Base-by-base conservation (phyloP, 2,797 vertebrate species). In the Enteromius trimaculatus region DNA sequence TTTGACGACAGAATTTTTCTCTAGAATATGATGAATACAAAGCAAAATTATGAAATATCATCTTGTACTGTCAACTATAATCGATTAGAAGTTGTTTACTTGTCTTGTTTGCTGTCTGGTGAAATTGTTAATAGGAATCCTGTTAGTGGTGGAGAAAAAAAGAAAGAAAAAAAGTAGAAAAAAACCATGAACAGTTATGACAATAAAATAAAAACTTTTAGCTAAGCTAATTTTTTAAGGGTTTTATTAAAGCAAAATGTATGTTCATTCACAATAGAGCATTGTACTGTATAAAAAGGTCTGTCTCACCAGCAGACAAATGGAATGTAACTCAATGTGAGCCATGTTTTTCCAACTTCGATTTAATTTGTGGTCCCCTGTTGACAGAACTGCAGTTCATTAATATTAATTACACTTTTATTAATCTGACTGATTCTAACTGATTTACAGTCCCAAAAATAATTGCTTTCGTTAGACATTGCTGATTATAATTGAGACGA, bases 401-500 rank as follows among this genome's bases (percentile, higher is more conserved):
- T 88, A 84, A 85, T 88, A 88, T 87, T 83, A 87, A 85, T 85
- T 76, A 77, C 55, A 85, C 79, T 85, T 82, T 87, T 87, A 88
- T 87, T 88, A 87, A 85, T 85, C 85, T 9, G 3, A 88, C 80
- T 86, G 87, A 86, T 87, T 87, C 60, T 26, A 60, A 84, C 83
- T 84, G 85, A 78, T 85, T 87, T 87, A 80, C 86, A 84, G 75
- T 75, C 81, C 58, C 64, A 34, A 74, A 82, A 87, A 87, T 87
- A 88, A 87, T 87, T 87, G 81, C 87, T 82, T 87, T 86, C 55
- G 83, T 84, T 85, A 81, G 85, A 68, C 84, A 49, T 79, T 68
- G 79, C 85, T 88, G 87, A 88, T 88, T 88, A 86, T 84, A 87
- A 88, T 88, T 78, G 86, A 86, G 82, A 58, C 42, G 34, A 81